Evolutionary conservation across 2,113 vertebrate genomes (phyloP).

Genomic region (Chionis minor): DNA sequence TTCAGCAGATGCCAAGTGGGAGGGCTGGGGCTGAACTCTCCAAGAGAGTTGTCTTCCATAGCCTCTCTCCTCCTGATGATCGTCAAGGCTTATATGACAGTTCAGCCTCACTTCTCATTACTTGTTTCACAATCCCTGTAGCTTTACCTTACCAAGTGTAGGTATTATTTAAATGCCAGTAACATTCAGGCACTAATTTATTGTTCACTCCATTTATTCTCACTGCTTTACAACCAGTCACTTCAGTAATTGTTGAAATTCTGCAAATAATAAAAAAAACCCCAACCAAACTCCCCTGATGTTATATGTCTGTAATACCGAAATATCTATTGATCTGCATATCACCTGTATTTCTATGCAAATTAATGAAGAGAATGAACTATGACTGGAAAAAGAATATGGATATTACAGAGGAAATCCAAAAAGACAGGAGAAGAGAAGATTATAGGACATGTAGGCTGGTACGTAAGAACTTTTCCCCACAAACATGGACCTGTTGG

Average conservation of each 20-base stretch:
- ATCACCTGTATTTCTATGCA: background rate
- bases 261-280: background rate
- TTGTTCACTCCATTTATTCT: background rate
- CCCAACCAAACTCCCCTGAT: background rate
- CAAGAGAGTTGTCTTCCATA: background rate
- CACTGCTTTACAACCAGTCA: background rate
- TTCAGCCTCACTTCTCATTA: background rate
- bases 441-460: background rate
- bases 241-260: background rate
- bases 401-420: background rate
- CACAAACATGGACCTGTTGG: no score
- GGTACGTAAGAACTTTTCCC: background rate
- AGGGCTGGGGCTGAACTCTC: background rate
- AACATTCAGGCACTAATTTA: background rate
- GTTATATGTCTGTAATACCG: background rate
- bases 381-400: accelerated
- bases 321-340: background rate
- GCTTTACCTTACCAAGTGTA: background rate
- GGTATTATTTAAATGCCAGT: background rate
- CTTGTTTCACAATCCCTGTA: background rate
- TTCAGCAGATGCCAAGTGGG: background rate
- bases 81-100: accelerated
- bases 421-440: background rate
- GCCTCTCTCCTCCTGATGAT: background rate
- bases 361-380: background rate